Percentiles rank a stretch among this genome's conserved stretches.
These are phyloP conservation scores for Argya squamiceps DNA, from an alignment of 2,797 vertebrate species.

Conservation along the genomic window DNA sequence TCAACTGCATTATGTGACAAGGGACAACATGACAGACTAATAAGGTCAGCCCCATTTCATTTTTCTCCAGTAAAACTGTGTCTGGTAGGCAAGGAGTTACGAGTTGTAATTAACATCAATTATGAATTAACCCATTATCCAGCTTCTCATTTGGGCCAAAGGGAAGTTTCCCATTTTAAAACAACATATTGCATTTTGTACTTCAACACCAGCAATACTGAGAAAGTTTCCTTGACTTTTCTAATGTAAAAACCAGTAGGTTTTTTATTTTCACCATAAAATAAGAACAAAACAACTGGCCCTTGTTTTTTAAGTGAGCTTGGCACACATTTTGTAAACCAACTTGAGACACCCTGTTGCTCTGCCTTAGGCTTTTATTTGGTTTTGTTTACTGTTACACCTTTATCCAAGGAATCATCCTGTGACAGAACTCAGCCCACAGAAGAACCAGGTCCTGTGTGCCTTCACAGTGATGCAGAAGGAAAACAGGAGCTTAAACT, in stretches of 20 bases:
- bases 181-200: background rate
- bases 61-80: background rate
- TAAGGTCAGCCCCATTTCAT: background rate
- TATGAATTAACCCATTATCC: background rate
- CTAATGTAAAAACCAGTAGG: background rate
- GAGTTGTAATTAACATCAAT: background rate
- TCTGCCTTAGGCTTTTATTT: background rate
- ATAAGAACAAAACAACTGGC: background rate
- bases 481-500: background rate
- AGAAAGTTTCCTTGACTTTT: background rate
- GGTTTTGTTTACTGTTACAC: background rate
- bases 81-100: background rate
- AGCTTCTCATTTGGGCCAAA: background rate
- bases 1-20: background rate
- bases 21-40: background rate
- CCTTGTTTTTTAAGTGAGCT: background rate
- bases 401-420: background rate
- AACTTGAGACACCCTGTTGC: background rate
- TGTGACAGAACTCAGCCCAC: background rate
- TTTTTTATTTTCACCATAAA: background rate
- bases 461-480: background rate
- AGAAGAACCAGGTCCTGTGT: background rate
- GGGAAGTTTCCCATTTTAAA: background rate
- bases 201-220: background rate
- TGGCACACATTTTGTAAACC: background rate